These are phyloP conservation scores for Corynorhinus townsendii DNA, from an alignment of 2,113 vertebrate genomes.

Conservation along the genomic window DNA sequence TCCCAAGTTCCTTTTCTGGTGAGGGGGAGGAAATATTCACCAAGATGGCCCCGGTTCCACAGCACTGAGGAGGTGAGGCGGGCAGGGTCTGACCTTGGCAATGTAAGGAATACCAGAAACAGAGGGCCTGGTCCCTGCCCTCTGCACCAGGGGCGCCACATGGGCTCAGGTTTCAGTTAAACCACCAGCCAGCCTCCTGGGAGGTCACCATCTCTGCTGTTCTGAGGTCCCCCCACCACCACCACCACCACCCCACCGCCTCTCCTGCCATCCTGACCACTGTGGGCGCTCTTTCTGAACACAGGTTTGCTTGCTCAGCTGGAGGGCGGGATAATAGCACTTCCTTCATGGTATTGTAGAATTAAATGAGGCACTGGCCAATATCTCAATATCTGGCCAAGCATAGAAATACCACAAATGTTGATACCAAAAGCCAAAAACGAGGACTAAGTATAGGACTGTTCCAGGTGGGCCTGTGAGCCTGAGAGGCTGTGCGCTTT, in stretches of 20 bases:
- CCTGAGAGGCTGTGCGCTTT: not conserved
- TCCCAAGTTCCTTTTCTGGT: not conserved
- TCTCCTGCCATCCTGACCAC: not conserved
- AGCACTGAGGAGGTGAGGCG: not conserved
- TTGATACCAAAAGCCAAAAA: not conserved
- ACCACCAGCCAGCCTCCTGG: not conserved
- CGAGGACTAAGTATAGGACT: not conserved
- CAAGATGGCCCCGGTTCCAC: not conserved
- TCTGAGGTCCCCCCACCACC: not conserved
- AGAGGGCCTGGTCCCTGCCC: not conserved
- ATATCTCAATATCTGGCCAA: not conserved
- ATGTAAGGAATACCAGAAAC: not conserved
- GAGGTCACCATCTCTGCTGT: not conserved
- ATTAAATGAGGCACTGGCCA: not conserved
- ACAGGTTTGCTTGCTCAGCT: not conserved
- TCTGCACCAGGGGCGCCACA: too few relatives aligned
- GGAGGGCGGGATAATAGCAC: not conserved
- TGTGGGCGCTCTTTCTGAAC: accelerated
- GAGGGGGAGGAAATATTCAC: not conserved
- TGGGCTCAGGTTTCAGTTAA: not conserved
- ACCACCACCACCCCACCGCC: too few relatives aligned
- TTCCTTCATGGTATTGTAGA: not conserved
- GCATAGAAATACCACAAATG: not conserved
- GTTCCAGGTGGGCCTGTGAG: not conserved
- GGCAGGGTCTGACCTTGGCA: not conserved